Evolutionary conservation across 2,888 invertebrate species (phyloP).

Genomic region (Cremastobaeus sp.): DNA sequence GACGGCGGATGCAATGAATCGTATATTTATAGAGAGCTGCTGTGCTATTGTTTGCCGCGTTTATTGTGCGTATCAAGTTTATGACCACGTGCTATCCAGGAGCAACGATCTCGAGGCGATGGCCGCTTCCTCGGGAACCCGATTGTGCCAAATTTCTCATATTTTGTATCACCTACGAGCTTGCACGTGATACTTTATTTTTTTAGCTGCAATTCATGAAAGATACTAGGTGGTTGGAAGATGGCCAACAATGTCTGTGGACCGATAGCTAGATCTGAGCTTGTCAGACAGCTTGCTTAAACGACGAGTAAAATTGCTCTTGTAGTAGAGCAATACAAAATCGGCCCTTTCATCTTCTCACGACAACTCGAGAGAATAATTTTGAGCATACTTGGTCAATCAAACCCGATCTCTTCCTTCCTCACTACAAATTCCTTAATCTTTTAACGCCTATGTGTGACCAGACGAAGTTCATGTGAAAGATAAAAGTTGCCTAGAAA

Average conservation of each 20-base stretch:
- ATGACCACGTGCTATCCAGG: constrained; percentile 35
- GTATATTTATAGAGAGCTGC: constrained; percentile 54
- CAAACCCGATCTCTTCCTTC: too few relatives aligned
- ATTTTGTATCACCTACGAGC: constrained; percentile 24
- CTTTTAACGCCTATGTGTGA: too few relatives aligned
- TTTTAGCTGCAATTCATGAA: constrained; percentile 39
- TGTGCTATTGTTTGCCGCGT: constrained; percentile 38
- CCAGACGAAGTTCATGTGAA: not conserved
- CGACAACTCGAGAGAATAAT: not conserved
- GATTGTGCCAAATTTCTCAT: constrained; percentile 40
- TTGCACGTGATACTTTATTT: constrained; percentile 29
- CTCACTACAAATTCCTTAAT: too few relatives aligned
- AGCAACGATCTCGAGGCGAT: constrained; percentile 43
- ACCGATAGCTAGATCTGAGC: constrained; percentile 1
- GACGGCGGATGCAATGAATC: constrained; percentile 55
- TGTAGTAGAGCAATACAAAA: not conserved
- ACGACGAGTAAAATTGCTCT: constrained; percentile 14
- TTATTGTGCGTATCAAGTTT: constrained; percentile 23
- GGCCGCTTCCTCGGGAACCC: constrained; percentile 1
- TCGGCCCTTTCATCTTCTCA: not conserved
- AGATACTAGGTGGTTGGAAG: constrained; percentile 25
- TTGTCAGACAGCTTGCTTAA: constrained; percentile 31
- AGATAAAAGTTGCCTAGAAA: not conserved
- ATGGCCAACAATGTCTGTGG: constrained; percentile 30
- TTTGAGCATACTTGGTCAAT: not conserved